Conservation (phyloP, 2,797 vertebrate species). For the Psittacula echo region DNA sequence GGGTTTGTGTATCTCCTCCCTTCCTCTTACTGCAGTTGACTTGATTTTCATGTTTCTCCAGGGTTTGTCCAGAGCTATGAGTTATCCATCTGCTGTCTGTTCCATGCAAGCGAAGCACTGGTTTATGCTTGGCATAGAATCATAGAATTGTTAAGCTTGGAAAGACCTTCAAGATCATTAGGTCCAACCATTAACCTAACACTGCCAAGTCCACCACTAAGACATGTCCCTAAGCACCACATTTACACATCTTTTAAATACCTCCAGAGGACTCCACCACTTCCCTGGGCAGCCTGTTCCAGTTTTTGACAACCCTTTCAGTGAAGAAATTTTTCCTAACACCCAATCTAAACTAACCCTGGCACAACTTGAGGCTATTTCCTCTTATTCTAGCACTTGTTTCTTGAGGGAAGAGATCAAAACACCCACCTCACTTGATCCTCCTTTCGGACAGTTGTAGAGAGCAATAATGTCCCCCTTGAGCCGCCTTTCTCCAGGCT, state of each 20-base stretch:
- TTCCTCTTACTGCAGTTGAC: background rate
- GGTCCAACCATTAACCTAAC: background rate
- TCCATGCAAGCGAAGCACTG: background rate
- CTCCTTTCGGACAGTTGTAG: background rate
- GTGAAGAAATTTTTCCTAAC: background rate
- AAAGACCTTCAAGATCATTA: background rate
- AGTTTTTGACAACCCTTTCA: background rate
- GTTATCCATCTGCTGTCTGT: background rate
- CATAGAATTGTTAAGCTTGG: background rate
- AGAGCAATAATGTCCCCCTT: accelerated
- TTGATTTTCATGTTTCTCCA: background rate
- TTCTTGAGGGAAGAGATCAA: background rate
- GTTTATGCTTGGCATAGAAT: background rate
- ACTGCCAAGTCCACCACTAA: background rate
- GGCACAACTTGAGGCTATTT: background rate
- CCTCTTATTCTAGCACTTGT: background rate
- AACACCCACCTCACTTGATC: background rate
- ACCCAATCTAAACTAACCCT: background rate
- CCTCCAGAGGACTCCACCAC: background rate
- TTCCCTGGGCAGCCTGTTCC: background rate
- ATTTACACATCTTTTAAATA: background rate
- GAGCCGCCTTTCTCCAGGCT: background rate
- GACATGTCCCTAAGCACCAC: background rate
- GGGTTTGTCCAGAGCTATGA: background rate
- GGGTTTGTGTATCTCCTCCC: background rate